Evolutionary conservation across 2,113 vertebrate species (phyloP), one percentile per base, ranked within the genome.

Genomic region (Thalassoma bifasciatum): DNA sequence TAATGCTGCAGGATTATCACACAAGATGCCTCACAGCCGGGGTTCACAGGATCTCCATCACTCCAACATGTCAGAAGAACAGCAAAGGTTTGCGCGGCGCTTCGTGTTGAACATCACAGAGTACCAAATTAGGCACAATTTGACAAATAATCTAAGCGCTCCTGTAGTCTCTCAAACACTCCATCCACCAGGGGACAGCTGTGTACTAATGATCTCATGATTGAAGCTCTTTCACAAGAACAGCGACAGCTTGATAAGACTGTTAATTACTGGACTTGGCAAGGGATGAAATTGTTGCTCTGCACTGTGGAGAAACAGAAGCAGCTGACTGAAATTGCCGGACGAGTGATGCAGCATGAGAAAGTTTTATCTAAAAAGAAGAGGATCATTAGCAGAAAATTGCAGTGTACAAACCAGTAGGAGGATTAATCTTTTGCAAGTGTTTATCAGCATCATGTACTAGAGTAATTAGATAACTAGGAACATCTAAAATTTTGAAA

Each of bases 231-330:
- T 30, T 65, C 30, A n/a, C 36, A 70, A 24, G 19, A 19, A 63
- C 24, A 7, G 37, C 66, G 64, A 75, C 75, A 42, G 54, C 64
- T 79, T 73, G 57, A 61, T 66, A 38, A 79, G 36, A 56, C 23
- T 66, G 59, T 46, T 68, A 51, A 69, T 88, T 72, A 47, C 49
- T 59, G 13, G 37, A 69, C 47, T 78, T 72, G 69, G 50, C 51
- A 68, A 61, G 34, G 16, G 54, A 71, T 66, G 10, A 16, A 70
- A 81, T 51, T 34, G 36, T 54, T 66, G 57, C 46, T 34, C 38
- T 54, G 52, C 34, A 54, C 40, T 68, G 38, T 52, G 14, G 26
- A 57, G 58, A 69, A 77, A 76, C 37, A 53, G 19, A 49, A 37
- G 38, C 34, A 36, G 1, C 36, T 26, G 26, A 60, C 12, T 37